Base-by-base conservation (phyloP, 2,888 invertebrate species). In the Tinea trinotella region DNA sequence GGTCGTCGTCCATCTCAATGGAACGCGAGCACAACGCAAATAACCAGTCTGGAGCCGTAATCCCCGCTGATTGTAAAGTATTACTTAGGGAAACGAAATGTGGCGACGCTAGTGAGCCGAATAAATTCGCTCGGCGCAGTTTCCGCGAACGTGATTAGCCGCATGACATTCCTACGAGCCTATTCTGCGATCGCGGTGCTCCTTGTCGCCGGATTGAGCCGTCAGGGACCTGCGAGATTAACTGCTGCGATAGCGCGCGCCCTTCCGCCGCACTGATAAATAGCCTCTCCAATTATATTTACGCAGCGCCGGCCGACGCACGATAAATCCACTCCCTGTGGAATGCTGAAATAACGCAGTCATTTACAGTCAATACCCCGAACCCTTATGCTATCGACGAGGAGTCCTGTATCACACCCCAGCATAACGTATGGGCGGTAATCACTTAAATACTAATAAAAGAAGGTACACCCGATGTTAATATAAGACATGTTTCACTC, bases 211-310 rank as follows among this genome's bases (percentile, higher is more conserved):
- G 77, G 77, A 84, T 83, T 83, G 81, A 84, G 78, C 70, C 76
- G 78, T 83, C 82, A 71, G 69, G 68, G 68, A 65, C 66, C 64
- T 64, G 62, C 59, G 64, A 82, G 82, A 83, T 83, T 82, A 78
- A 84, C 76, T 63, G 71, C 73, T 63, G 68, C 71, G 80, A 82
- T 80, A 76, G 70, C 68, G 68, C 66, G 76, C 74, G 78, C 80
- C 78, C 82, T 80, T 82, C 82, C 81, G 76, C 73, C 71, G 75
- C 64, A 63, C 79, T 82, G 82, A 84, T 81, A 82, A 81, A 84
- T 83, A 74, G 79, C 76, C 74, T 68, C 77, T 82, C 77, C 84
- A 83, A 84, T 84, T 84, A 84, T 84, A 84, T 83, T 84, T 83
- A 85, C 83, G 79, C 78, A 74, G 80, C 75, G 77, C 74, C 78